phyloP scores from a whole-genome alignment of 2,888 invertebrate genomes.

The Habroteleia sp. region DNA sequence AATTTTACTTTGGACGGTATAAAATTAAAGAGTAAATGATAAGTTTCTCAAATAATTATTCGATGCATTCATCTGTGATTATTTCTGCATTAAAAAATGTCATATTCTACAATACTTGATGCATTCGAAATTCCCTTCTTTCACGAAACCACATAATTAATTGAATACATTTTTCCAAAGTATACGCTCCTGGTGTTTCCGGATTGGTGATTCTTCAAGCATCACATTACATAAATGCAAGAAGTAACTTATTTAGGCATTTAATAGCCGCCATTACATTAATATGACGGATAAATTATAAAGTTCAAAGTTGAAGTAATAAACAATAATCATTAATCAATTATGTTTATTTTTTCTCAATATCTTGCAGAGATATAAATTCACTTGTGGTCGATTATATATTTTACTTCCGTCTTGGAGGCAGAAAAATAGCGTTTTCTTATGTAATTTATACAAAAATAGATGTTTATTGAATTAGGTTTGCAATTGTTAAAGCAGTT shows the following conservation, averaged over 20 bases:
- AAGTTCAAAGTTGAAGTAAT: constrained; percentile 53
- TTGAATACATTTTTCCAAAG: neutral
- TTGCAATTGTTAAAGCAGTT: too few relatives aligned
- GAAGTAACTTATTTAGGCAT: constrained; percentile 36
- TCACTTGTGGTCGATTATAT: constrained; percentile 2
- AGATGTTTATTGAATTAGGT: too few relatives aligned
- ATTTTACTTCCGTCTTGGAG: constrained; percentile 1
- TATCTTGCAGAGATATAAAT: constrained; percentile 21
- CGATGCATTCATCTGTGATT: too few relatives aligned
- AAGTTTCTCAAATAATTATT: too few relatives aligned
- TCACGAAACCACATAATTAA: constrained; percentile 5
- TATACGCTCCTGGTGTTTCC: constrained; percentile 13
- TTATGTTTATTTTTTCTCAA: constrained; percentile 26
- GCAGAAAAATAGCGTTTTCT: too few relatives aligned
- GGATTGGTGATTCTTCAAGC: constrained; percentile 16
- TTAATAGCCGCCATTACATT: constrained; percentile 16
- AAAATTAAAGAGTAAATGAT: too few relatives aligned
- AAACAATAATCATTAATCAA: constrained; percentile 49
- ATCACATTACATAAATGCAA: constrained; percentile 24
- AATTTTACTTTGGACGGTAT: too few relatives aligned
- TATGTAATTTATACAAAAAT: too few relatives aligned
- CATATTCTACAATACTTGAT: neutral
- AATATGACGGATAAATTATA: constrained; percentile 47
- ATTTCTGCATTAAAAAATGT: too few relatives aligned
- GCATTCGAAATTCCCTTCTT: neutral